Percentiles rank a stretch among this genome's conserved stretches.
These are phyloP conservation scores for Hydraecia micacea DNA, from an alignment of 2,888 invertebrate genomes.

Conservation along the genomic window DNA sequence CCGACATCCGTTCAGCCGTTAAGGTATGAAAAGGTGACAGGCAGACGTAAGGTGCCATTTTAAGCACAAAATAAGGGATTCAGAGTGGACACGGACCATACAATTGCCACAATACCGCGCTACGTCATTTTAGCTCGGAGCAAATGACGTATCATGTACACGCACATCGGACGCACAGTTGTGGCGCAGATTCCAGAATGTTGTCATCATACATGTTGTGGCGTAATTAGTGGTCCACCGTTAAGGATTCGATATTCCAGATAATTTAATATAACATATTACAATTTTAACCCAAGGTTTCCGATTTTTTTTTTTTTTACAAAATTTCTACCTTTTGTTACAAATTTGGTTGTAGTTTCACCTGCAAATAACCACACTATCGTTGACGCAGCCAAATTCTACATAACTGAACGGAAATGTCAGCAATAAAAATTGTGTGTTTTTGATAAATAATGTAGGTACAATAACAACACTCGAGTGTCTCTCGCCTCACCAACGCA, in stretches of 20 bases:
- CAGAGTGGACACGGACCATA: background rate
- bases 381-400: conserved; percentile 4
- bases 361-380: background rate
- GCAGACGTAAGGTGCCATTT: too few relatives aligned
- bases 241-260: too few relatives aligned
- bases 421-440: conserved; percentile 5
- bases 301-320: too few relatives aligned
- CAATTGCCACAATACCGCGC: background rate
- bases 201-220: too few relatives aligned
- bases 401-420: background rate
- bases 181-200: background rate
- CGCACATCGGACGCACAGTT: background rate
- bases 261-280: too few relatives aligned
- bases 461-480: background rate
- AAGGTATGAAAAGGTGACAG: too few relatives aligned
- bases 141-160: background rate
- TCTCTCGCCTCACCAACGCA: background rate
- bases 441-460: conserved; percentile 10
- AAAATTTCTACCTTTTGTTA: too few relatives aligned
- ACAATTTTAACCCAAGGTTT: too few relatives aligned
- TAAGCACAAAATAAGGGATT: too few relatives aligned
- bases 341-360: too few relatives aligned
- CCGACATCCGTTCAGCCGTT: too few relatives aligned
- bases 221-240: too few relatives aligned
- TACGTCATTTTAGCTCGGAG: background rate